Conservation (phyloP, 2,797 vertebrate genomes). For the Liparis tanakae region DNA sequence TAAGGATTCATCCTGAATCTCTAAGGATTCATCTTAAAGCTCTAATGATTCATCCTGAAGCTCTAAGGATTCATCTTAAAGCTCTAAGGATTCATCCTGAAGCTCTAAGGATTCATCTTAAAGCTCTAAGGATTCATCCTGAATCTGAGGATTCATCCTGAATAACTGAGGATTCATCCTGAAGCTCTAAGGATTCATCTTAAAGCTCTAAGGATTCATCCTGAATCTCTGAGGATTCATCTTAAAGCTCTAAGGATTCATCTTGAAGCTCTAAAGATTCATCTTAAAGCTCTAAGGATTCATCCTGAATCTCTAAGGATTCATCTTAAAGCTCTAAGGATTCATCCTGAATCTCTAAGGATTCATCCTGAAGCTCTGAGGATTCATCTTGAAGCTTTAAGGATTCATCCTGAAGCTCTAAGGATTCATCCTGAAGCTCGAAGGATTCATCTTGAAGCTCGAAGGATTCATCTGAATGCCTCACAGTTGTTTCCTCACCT, state of each 20-base stretch:
- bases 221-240: too few relatives aligned
- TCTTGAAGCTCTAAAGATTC: slow-evolving; percentile 4
- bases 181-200: slow-evolving; percentile 30
- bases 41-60: slow-evolving; percentile 24
- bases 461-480: too few relatives aligned
- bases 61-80: slow-evolving; percentile 20
- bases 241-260: slow-evolving; percentile 31
- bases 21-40: slow-evolving; percentile 24
- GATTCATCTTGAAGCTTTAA: slow-evolving; percentile 14
- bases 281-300: slow-evolving; percentile 33
- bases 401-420: slow-evolving; percentile 27
- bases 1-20: slow-evolving; percentile 22
- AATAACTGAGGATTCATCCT: too few relatives aligned
- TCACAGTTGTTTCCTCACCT: too few relatives aligned
- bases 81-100: slow-evolving; percentile 28
- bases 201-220: too few relatives aligned
- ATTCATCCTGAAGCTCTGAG: slow-evolving; percentile 29
- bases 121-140: slow-evolving; percentile 31
- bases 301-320: slow-evolving; percentile 1
- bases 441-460: too few relatives aligned
- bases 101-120: slow-evolving; percentile 15
- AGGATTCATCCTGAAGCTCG: slow-evolving; percentile 21
- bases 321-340: slow-evolving; percentile 32
- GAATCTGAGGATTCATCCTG: too few relatives aligned
- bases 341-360: slow-evolving; percentile 1